Base-by-base conservation (phyloP, 1,140 invertebrate genomes). In the Galleria mellonella region DNA sequence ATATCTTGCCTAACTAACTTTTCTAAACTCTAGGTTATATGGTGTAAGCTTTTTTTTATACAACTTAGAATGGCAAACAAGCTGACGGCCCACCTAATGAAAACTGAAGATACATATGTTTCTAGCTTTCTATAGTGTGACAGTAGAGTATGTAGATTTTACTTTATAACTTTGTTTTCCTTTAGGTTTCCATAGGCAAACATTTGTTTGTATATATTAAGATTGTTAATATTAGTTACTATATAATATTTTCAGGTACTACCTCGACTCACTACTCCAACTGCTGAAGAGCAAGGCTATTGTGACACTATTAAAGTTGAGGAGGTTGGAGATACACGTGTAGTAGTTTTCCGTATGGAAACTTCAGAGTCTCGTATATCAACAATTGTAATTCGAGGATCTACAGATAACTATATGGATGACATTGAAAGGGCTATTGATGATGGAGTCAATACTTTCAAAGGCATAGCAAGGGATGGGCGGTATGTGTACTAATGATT, bases 391-490 rank as follows among this genome's bases (percentile, higher is more conserved):
- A 90, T 99, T 46, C 89, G 98, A 55, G 98, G 98, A 0, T 94
- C 98, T 0, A 99, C 98, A 10, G 97, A 99, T 47, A 99, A 98
- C 76, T 96, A 97, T 53, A 97, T 99, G 96, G 98, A 99, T 86
- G 98, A 99, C 63, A 95, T 99, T 71, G 98, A 99, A 85, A 89
- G 98, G 59, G 97, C 98, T 28, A 92, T 99, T 62, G 97, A 99
- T 87, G 98, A 99, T 89, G 98, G 97, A 57, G 96, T 99, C 2
- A 99, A 99, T 73, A 98, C 96, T 12, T 99, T 97, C 84, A 99
- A 99, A 82, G 93, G 92, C 33, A 83, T 97, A 17, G 91, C 92
- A 9, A 82, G 87, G 35, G 89, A 90, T 75, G 89, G 89, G 72
- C 83, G 76, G 88, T 89, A 72, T 56, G 47, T 45, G 27, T 10